Evolutionary conservation across 1,140 invertebrate genomes (phyloP).

Genomic region (Cotesia glomerata): DNA sequence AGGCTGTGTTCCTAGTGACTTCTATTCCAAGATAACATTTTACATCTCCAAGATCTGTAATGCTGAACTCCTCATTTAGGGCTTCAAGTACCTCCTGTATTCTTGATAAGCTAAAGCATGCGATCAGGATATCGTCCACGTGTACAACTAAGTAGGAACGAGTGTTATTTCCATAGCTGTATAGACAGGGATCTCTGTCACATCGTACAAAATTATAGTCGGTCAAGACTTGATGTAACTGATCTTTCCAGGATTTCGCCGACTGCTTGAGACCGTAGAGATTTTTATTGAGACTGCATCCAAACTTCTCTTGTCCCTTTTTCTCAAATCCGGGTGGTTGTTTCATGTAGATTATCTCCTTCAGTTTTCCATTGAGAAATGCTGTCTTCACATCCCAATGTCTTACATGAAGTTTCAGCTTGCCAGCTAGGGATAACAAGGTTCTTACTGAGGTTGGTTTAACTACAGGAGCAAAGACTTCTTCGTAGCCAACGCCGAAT

Average conservation of each 20-base stretch:
- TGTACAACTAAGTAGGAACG: background rate
- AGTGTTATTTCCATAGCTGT: background rate
- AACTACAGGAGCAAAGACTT: background rate
- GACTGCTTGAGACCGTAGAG: constrained; percentile 52
- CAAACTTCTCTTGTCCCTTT: constrained; percentile 12
- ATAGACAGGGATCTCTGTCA: background rate
- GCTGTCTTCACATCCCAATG: background rate
- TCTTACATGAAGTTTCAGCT: background rate
- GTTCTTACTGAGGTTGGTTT: background rate
- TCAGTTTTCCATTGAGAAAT: background rate
- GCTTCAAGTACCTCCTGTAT: too few species aligned
- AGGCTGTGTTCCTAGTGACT: too few species aligned
- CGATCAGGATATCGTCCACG: background rate
- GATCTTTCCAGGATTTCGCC: constrained; percentile 46
- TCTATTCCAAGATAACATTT: too few species aligned
- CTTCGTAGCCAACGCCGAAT: background rate
- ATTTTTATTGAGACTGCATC: constrained; percentile 43
- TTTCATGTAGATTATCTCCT: background rate
- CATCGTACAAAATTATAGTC: background rate
- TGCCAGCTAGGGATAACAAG: background rate
- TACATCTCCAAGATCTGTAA: too few species aligned
- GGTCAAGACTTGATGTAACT: background rate
- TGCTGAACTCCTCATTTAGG: too few species aligned
- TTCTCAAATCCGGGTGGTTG: background rate
- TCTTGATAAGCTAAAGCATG: too few species aligned